These are phyloP conservation scores for Variabilichromis moorii DNA, from an alignment of 2,113 vertebrate species.

Conservation along the genomic window DNA sequence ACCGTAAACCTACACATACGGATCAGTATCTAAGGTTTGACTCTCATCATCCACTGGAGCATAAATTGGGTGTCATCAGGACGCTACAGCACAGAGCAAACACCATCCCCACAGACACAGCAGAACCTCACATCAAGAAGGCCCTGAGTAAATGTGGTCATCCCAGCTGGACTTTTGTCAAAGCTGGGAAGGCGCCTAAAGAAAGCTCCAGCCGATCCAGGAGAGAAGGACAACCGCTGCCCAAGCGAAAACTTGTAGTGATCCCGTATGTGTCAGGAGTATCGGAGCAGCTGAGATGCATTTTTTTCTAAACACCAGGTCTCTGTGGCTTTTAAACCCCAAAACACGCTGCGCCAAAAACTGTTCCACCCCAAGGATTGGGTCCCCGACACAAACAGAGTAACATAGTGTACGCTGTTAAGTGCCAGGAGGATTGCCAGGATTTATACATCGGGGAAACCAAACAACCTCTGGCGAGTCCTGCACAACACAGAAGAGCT, in stretches of 20 bases:
- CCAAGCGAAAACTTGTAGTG: background rate
- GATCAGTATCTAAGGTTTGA: rapidly evolving
- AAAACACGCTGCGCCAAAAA: too few species aligned
- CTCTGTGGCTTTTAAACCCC: too few species aligned
- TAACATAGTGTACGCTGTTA: too few species aligned
- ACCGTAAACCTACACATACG: rapidly evolving
- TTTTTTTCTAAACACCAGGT: background rate
- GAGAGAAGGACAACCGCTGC: background rate
- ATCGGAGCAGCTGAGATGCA: background rate
- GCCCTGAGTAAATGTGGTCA: rapidly evolving
- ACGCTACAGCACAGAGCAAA: rapidly evolving
- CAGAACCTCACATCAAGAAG: background rate
- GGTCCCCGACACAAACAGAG: too few species aligned
- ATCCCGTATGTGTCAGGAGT: rapidly evolving
- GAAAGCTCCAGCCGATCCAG: background rate
- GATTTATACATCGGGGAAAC: too few species aligned
- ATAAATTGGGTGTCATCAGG: rapidly evolving
- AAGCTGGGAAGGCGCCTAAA: background rate
- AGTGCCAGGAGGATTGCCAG: too few species aligned
- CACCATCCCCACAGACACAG: background rate
- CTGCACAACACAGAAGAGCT: too few species aligned
- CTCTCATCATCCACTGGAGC: rapidly evolving
- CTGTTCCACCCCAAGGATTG: rapidly evolving
- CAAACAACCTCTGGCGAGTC: too few species aligned
- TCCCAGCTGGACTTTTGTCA: background rate